A percentile compares a stretch with the other conserved stretches of the same genome.
These are phyloP conservation scores for Lacanobia oleracea DNA, from an alignment of 2,888 invertebrate genomes.

Conservation along the genomic window DNA sequence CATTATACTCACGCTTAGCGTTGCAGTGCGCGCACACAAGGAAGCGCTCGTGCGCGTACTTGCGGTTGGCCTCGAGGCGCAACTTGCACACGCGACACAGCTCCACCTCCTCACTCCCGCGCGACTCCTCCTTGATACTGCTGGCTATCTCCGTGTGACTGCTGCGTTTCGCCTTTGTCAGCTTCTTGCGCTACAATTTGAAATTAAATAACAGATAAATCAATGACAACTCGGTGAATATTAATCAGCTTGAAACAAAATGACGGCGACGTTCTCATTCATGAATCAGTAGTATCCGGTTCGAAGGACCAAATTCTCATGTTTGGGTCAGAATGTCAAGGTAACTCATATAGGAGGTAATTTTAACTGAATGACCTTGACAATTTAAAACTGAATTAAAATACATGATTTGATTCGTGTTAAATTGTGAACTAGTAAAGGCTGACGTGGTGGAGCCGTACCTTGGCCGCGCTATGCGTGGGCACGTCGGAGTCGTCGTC, in stretches of 20 bases:
- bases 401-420: too few relatives aligned
- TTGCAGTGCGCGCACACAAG: conserved; percentile 91
- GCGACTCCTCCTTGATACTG: conserved; percentile 53
- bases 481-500: conserved; percentile 80
- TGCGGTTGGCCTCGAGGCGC: conserved; percentile 90
- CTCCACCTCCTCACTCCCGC: conserved; percentile 72
- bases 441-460: conserved; percentile 51
- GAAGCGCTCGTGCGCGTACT: conserved; percentile 91
- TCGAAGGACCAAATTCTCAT: not conserved
- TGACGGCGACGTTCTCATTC: not conserved
- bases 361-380: too few relatives aligned
- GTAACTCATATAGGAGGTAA: too few relatives aligned
- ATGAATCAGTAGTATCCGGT: not conserved
- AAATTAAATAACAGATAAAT: too few relatives aligned
- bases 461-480: conserved; percentile 82
- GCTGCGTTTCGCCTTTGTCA: conserved; percentile 84
- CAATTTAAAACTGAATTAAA: too few relatives aligned
- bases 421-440: too few relatives aligned
- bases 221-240: not conserved
- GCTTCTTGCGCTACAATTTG: conserved; percentile 82
- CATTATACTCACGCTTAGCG: conserved; percentile 86
- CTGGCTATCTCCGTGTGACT: conserved; percentile 75
- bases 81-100: conserved; percentile 91
- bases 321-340: too few relatives aligned
- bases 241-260: not conserved